Percentiles rank a stretch among this genome's conserved stretches.
Evolutionary conservation across 2,113 vertebrate species (phyloP).

Genomic region (Lampris megalopsis): DNA sequence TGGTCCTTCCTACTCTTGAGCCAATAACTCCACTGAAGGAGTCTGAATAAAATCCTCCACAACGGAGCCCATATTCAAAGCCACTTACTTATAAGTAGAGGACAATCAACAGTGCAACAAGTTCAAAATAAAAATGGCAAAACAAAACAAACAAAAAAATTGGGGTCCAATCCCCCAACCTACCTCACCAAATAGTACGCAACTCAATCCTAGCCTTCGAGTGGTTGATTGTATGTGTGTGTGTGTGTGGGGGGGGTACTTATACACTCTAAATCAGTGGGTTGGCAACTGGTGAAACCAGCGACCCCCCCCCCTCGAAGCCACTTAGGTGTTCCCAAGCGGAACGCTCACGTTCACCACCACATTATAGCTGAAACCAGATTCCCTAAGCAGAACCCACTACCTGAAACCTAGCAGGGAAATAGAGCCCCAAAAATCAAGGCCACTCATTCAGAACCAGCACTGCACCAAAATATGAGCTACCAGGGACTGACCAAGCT

Average conservation of each 20-base stretch:
- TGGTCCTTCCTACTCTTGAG: background rate
- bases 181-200: background rate
- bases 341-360: too few relatives aligned
- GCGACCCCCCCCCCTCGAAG: background rate
- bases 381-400: background rate
- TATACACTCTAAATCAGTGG: background rate
- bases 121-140: background rate
- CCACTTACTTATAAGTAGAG: background rate
- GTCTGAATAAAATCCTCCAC: background rate
- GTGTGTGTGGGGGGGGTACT: background rate
- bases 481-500: background rate
- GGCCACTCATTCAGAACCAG: background rate
- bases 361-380: too few relatives aligned
- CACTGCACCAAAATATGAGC: background rate
- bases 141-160: too few relatives aligned
- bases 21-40: conserved; percentile 1
- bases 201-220: conserved; percentile 17
- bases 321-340: too few relatives aligned
- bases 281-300: background rate
- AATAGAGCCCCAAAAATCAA: background rate
- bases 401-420: background rate
- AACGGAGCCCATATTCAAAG: background rate
- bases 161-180: background rate
- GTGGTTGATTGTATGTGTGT: background rate
- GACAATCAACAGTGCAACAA: background rate